phyloP scores from a whole-genome alignment of 2,797 vertebrate species.

The Podarcis lilfordi region DNA sequence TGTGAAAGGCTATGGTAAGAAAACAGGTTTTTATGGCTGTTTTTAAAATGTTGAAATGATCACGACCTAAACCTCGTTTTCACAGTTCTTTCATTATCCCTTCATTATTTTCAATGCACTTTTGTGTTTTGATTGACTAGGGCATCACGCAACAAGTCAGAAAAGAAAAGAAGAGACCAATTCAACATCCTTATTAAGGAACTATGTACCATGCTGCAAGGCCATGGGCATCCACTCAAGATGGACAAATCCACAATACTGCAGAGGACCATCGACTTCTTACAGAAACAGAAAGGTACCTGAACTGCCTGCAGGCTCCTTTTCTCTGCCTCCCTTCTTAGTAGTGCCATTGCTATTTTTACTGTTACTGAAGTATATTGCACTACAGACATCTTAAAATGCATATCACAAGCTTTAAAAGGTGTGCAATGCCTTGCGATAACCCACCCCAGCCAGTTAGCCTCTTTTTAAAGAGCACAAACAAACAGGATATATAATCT shows the following conservation, averaged over 20 bases:
- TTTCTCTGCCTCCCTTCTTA: neutral
- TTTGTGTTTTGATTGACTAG: constrained; percentile 70
- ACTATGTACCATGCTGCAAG: constrained; percentile 89
- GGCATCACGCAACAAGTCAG: constrained; percentile 86
- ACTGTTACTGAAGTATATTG: neutral
- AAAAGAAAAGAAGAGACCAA: constrained; percentile 86
- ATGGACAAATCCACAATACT: constrained; percentile 90
- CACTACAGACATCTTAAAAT: neutral
- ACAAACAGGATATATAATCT: neutral
- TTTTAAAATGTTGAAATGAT: neutral
- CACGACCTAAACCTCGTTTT: neutral
- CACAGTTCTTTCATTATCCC: neutral
- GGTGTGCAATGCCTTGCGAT: neutral
- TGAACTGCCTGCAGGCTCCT: fast-evolving
- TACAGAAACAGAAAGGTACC: constrained; percentile 90
- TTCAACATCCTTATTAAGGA: constrained; percentile 88
- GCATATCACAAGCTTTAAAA: neutral
- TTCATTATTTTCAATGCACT: neutral
- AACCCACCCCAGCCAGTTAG: neutral
- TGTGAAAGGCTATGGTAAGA: too few relatives aligned
- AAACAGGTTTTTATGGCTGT: too few relatives aligned
- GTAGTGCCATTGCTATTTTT: neutral
- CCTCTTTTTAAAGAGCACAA: neutral
- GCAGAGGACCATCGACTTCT: constrained; percentile 86
- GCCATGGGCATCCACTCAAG: constrained; percentile 86